These are phyloP conservation scores for Muricea muricata DNA, from an alignment of 92 coral and sea anemone genomes.

Conservation along the genomic window DNA sequence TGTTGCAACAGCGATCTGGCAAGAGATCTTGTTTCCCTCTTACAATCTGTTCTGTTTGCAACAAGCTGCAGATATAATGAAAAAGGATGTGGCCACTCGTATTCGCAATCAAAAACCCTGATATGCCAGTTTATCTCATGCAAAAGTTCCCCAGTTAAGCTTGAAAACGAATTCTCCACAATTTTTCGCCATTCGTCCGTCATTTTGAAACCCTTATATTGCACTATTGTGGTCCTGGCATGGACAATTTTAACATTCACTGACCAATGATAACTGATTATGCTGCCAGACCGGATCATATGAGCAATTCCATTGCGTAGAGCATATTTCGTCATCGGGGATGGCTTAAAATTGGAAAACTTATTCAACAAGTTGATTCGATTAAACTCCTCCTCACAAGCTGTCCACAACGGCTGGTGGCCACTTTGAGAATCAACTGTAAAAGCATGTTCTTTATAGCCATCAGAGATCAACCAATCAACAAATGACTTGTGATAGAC, in stretches of 20 bases:
- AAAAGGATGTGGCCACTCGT: neutral
- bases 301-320: slow-evolving; percentile 24
- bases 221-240: neutral
- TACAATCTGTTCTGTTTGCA: neutral
- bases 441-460: slow-evolving; percentile 24
- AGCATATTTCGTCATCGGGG: neutral
- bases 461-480: slow-evolving; percentile 37
- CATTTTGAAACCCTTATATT: neutral
- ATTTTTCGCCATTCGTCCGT: neutral
- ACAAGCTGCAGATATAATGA: neutral
- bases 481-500: slow-evolving; percentile 50
- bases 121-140: neutral
- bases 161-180: neutral
- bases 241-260: slow-evolving; percentile 11
- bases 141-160: neutral
- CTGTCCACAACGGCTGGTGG: neutral
- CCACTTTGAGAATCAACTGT: slow-evolving; percentile 10
- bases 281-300: neutral
- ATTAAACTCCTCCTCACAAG: slow-evolving; percentile 2
- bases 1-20: neutral
- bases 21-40: neutral
- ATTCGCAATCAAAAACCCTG: neutral
- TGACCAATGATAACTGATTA: neutral
- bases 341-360: neutral
- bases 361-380: neutral